A percentile compares a stretch with the other conserved stretches of the same genome.
Evolutionary conservation across 2,888 invertebrate species (phyloP).

Genomic region (Branchipolynoe longqiensis): DNA sequence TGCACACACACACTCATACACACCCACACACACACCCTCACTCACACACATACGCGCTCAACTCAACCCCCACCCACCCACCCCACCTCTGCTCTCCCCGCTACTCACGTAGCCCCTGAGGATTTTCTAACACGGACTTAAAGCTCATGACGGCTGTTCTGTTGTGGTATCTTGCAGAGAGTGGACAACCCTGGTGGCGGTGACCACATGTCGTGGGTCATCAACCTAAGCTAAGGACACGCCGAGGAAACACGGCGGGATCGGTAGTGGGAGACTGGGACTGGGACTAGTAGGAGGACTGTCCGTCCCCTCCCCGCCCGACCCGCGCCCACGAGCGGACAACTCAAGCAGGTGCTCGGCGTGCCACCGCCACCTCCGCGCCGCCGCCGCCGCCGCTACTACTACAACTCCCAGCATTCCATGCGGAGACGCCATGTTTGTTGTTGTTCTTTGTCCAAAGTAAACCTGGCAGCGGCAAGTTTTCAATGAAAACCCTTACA

Average conservation of each 20-base stretch:
- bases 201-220: slow-evolving; percentile 28
- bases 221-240: slow-evolving; percentile 51
- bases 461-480: slow-evolving; percentile 60
- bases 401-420: slow-evolving; percentile 61
- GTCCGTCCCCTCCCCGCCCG: background rate
- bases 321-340: slow-evolving; percentile 25
- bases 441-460: slow-evolving; percentile 64
- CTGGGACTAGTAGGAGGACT: too few species aligned
- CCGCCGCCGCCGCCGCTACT: slow-evolving; percentile 15
- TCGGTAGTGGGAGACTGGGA: background rate
- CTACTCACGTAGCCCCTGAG: slow-evolving; percentile 29
- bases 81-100: background rate
- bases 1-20: slow-evolving; percentile 31
- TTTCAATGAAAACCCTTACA: slow-evolving; percentile 66
- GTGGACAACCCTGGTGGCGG: slow-evolving; percentile 29
- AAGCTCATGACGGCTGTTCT: slow-evolving; percentile 42
- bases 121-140: slow-evolving; percentile 29
- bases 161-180: slow-evolving; percentile 38
- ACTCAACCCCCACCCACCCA: background rate
- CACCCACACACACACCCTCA: background rate
- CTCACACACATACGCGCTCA: slow-evolving; percentile 6
- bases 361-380: slow-evolving; percentile 2
- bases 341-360: slow-evolving; percentile 56
- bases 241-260: background rate
- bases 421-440: slow-evolving; percentile 61